phyloP scores from a whole-genome alignment of 2,113 vertebrate genomes.

The Thomomys bottae region DNA sequence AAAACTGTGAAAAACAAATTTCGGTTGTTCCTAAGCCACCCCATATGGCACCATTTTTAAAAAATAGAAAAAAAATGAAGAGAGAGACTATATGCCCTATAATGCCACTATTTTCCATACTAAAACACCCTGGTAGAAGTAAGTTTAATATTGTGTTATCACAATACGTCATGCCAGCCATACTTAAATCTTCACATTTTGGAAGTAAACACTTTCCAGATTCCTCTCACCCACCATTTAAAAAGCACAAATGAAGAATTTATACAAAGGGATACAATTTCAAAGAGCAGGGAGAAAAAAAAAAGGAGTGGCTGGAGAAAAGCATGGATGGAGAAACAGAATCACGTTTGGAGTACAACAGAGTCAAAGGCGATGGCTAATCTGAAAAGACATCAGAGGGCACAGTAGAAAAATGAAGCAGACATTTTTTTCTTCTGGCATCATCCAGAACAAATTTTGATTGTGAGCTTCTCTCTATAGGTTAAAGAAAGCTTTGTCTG shows the following conservation, averaged over 20 bases:
- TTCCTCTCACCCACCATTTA: no score
- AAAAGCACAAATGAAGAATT: background rate
- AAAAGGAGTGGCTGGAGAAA: background rate
- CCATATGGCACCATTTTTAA: background rate
- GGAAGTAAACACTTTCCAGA: no score
- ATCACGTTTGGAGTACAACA: accelerated
- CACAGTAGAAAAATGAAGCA: background rate
- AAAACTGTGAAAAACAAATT: background rate
- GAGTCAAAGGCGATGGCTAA: background rate
- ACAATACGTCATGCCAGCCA: no score
- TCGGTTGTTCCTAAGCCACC: background rate
- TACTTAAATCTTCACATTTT: no score
- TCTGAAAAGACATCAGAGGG: background rate
- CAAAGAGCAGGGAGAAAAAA: background rate
- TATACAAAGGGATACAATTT: background rate
- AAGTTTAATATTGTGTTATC: no score
- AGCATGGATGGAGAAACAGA: background rate
- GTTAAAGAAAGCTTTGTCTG: background rate
- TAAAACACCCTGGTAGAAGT: no score
- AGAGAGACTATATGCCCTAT: no score
- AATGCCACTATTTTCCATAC: no score
- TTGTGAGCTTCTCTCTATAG: background rate
- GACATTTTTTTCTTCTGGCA: background rate
- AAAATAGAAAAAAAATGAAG: no score
- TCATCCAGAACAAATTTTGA: background rate